phyloP scores from a whole-genome alignment of 1,140 invertebrate genomes.

The Nasonia giraulti region DNA sequence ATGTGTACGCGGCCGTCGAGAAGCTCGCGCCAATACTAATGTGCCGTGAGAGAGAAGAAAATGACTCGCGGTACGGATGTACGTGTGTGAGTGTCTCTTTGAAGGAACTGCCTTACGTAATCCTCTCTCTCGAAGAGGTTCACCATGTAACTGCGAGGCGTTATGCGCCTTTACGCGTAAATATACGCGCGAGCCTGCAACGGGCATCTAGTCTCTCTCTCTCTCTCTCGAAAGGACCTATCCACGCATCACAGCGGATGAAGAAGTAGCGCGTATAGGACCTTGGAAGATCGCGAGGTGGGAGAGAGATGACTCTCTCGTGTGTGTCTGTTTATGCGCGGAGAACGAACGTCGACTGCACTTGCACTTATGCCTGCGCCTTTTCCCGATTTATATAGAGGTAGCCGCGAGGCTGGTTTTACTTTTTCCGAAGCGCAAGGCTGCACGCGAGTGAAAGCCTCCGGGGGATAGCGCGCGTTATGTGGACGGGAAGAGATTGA shows the following conservation, averaged over 20 bases:
- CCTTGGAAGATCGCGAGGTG: conserved; percentile 19
- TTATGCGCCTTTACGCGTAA: conserved; percentile 26
- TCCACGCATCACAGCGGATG: too few species aligned
- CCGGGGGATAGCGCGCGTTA: too few species aligned
- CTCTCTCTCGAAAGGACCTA: conserved; percentile 20
- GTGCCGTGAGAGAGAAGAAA: neutral
- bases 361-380: neutral
- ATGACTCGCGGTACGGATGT: neutral
- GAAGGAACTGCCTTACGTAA: conserved; percentile 19
- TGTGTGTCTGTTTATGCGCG: too few species aligned
- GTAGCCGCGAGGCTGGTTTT: too few species aligned
- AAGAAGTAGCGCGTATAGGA: neutral
- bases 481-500: too few species aligned
- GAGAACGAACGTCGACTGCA: neutral
- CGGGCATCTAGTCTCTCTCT: neutral
- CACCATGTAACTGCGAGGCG: conserved; percentile 27
- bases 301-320: neutral
- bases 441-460: too few species aligned
- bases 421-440: too few species aligned
- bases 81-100: neutral
- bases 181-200: conserved; percentile 22
- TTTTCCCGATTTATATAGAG: too few species aligned
- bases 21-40: neutral
- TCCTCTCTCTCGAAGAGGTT: neutral
- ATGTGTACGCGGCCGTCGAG: neutral